Evolutionary conservation across 92 coral and sea anemone species (phyloP), one percentile per base, ranked within the genome.

Genomic region (Plumapathes pennacea): DNA sequence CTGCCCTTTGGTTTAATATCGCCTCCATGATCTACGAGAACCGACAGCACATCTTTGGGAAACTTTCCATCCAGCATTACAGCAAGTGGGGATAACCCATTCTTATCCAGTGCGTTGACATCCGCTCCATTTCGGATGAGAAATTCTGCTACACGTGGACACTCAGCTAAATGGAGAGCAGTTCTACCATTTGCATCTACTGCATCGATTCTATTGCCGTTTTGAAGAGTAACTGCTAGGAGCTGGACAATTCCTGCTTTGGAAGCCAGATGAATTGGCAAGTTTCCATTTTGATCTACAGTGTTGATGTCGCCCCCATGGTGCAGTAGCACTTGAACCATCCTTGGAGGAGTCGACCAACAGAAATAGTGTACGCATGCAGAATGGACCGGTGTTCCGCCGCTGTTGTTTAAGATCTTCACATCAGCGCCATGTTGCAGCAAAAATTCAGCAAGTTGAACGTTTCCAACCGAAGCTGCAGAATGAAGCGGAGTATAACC

Each of bases 31-130:
- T 60, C 54, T 5, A 60, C 47, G 30, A 22, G 46, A 3, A 43
- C n/a, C n/a, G 8, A 8, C n/a, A 34, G 38, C 10, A 10, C 56
- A 33, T n/a, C 3, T 24, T 38, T 13, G 3, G 18, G 2, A 34
- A 34, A 34, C 8, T 34, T 34, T 17, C 3, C 27, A 14, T 3
- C 11, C 22, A 33, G 0, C 19, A 48, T 18, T 10, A 34, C 67
- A 10, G 30, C 41, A 12, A 60, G 34, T 15, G 46, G 30, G 5
- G 67, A 12, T 30, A 22, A 73, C 4, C 82, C 86, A 24, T 70
- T 50, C 17, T 46, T 32, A 51, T 85, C 92, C 55, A 31, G 49
- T 20, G 84, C 80, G 20, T 59, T 80, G 4, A 82, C 67, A 68
- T 85, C 80, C 26, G 74, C 30, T 1, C 75, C 79, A 13, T 61